Conservation (phyloP, 2,797 vertebrate genomes). For the Tenualosa thibaudeaui region DNA sequence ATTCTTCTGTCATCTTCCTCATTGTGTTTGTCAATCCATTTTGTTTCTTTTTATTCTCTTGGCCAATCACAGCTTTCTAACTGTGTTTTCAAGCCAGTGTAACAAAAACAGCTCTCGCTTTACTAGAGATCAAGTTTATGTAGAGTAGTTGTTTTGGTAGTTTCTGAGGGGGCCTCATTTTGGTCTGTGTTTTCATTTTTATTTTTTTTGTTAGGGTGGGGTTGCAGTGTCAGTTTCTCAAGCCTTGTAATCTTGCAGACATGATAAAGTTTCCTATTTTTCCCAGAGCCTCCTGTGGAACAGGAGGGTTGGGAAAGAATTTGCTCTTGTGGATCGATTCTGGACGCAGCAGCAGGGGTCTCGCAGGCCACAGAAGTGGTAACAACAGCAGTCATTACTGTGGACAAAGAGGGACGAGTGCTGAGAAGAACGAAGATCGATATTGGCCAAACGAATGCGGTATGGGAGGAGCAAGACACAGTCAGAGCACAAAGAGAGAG, state of each 20-base stretch:
- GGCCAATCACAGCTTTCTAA: not conserved
- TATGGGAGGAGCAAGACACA: not conserved
- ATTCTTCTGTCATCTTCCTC: not conserved
- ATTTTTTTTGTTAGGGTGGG: not conserved
- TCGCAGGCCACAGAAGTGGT: not conserved
- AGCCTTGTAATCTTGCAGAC: not conserved
- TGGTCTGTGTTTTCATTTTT: not conserved
- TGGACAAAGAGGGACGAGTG: not conserved
- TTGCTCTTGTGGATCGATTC: not conserved
- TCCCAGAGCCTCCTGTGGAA: not conserved
- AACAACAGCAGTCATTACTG: conserved; percentile 11
- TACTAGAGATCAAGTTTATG: not conserved
- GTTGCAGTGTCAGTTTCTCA: not conserved
- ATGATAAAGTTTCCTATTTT: not conserved
- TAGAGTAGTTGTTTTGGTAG: not conserved
- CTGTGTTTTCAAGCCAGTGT: not conserved
- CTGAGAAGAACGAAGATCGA: not conserved
- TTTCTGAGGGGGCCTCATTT: not conserved
- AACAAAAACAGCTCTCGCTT: too few species aligned
- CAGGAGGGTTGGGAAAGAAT: not conserved
- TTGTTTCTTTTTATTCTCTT: not conserved
- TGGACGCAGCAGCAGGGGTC: not conserved
- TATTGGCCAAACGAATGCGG: not conserved
- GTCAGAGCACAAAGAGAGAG: not conserved
- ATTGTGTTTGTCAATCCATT: not conserved